Base-by-base conservation (phyloP, 2,888 invertebrate genomes). In the Pasiphila rectangulata region DNA sequence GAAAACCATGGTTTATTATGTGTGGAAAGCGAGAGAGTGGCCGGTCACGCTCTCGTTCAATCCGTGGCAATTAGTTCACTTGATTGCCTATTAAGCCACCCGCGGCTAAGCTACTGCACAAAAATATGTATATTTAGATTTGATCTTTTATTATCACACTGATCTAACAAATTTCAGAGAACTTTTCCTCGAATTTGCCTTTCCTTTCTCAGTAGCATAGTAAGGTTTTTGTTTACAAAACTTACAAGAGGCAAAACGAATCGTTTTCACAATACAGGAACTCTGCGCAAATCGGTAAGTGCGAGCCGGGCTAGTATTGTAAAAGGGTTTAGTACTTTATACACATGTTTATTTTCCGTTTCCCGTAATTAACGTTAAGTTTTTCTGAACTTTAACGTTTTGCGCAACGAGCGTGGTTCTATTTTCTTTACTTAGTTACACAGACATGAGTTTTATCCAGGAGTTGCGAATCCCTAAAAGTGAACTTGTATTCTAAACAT, bases 1-100 rank as follows among this genome's bases (percentile, higher is more conserved):
- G 35, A 41, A 59, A 56, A 49, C 46, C 46, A 48, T 46, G 39
- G 43, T 45, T 39, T 48, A 51, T 50, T 46, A 42, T 50, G 30
- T 54, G 50, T 54, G 51, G 50, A 78, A 76, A 76, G 75, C 63
- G 69, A 75, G 72, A 71, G 71, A 74, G 72, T 57, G 47, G 45
- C 39, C 46, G 40, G 78, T 77, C 72, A 79, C 78, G 82, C 73
- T 79, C 79, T 79, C 75, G 57, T 80, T 77, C 41, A 30, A 51
- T 20, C 58, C 49, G 49, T 54, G 59, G 60, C 69, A 79, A 79
- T 79, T 79, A 78, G 62, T 56, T 51, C 59, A 54, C 62, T 64
- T 63, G 59, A 70, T 75, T 75, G 70, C 59, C 75, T 69, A 74
- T 74, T 75, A 75, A 34, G 15, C 45, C 32, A 32, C 50, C 41